Percentiles rank a stretch among this genome's conserved stretches.
phyloP scores from a whole-genome alignment of 2,888 invertebrate species.

The Campoplex capitator region DNA sequence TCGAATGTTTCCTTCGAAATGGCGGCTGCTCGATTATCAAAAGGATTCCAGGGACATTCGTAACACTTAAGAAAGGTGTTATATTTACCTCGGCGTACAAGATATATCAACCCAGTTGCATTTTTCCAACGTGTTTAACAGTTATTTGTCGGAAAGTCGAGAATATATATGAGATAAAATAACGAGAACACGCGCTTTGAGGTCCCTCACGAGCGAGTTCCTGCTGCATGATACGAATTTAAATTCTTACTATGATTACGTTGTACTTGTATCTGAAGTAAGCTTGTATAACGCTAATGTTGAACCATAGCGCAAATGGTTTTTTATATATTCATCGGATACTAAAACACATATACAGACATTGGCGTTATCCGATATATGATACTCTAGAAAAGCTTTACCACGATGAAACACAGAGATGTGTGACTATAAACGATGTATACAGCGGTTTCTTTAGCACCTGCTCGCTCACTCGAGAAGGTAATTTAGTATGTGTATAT shows the following conservation, averaged over 20 bases:
- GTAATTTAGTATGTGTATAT: slow-evolving; percentile 61
- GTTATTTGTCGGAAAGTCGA: slow-evolving; percentile 58
- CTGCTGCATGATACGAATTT: slow-evolving; percentile 43
- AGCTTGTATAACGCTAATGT: slow-evolving; percentile 58
- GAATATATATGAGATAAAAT: slow-evolving; percentile 43
- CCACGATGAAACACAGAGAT: slow-evolving; percentile 56
- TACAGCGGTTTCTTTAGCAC: slow-evolving; percentile 65
- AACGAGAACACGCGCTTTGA: slow-evolving; percentile 32
- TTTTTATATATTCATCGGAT: slow-evolving; percentile 47
- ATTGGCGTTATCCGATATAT: slow-evolving; percentile 46
- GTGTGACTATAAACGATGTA: slow-evolving; percentile 67
- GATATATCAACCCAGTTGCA: slow-evolving; percentile 33
- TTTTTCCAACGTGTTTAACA: slow-evolving; percentile 51
- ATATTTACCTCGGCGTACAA: slow-evolving; percentile 45
- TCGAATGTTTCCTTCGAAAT: slow-evolving; percentile 41
- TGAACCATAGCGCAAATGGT: slow-evolving; percentile 60
- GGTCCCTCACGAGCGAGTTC: background rate
- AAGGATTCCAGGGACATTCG: slow-evolving; percentile 57
- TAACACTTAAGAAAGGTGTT: slow-evolving; percentile 58
- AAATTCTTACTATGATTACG: slow-evolving; percentile 54
- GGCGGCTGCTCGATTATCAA: slow-evolving; percentile 50
- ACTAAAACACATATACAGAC: slow-evolving; percentile 7
- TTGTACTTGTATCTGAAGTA: slow-evolving; percentile 4
- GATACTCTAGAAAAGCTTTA: slow-evolving; percentile 46
- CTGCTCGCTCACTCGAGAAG: slow-evolving; percentile 62